Evolutionary conservation across 2,888 invertebrate genomes (phyloP), one percentile per base, ranked within the genome.

Genomic region (Malthinus flaveolus): DNA sequence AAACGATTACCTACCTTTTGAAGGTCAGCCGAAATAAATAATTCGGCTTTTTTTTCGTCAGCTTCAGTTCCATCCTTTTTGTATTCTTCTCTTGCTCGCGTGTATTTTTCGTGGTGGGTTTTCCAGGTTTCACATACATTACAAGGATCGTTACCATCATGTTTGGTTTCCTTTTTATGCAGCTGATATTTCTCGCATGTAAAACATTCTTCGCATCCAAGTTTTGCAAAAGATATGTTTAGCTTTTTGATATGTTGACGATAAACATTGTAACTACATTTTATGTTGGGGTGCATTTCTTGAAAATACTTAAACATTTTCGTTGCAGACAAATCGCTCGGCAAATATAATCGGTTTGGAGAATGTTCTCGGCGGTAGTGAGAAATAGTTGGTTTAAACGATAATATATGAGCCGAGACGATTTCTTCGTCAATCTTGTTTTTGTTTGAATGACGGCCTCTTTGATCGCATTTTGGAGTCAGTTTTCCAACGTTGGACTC

Each of bases 301-400:
- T 50, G 32, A 53, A 57, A 64, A 46, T 59, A 50, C 23, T 55
- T 42, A 33, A 34, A 56, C 58, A 64, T 62, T 32, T 39, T 32
- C 49, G 15, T 44, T 9, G 63, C 59, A 33, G 51, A 49, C 10
- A 64, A 32, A 36, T 56, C 59, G 39, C 52, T 56, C 9, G 66
- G 65, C 10, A 65, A 52, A 51, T 66, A 64, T 34, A 53, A 42
- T 45, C 46, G 47, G 48, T 66, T 61, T 1, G 65, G 63, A 33
- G 65, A 62, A 49, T 67, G 66, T 33, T 59, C 57, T 56, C 66
- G 36, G 15, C 66, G 47, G 37, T 67, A 64, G 51, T 67, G 66
- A 3, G 62, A 60, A 32, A 61, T 55, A 8, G 46, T 35, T 10
- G 51, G 39, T 12, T 39, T 2, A n/a, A 44, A 51, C 2, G 44